Base-by-base conservation (phyloP, 2,113 vertebrate species). In the Solenodon paradoxus region DNA sequence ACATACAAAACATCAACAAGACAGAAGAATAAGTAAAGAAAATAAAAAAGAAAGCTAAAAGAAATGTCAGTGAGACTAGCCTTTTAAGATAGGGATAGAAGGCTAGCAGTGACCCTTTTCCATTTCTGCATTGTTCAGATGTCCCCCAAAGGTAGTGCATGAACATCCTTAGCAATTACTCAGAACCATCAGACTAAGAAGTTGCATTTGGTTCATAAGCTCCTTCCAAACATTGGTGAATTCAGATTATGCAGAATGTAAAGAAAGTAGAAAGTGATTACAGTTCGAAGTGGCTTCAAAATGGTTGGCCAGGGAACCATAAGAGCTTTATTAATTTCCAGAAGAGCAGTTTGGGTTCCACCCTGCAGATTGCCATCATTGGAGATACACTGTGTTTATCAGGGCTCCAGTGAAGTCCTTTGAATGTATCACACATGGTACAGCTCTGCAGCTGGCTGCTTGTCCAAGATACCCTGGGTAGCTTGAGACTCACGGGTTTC, bases 21-120 rank as follows among this genome's bases (percentile, higher is more conserved):
- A 16, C n/a, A 22, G 13, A 69, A 92, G 51, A 40, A 7, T 64
- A 93, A 59, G 53, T 55, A 30, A 95, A 42, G 57, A 24, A 84
- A 68, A 19, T 8, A 28, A 59, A 57, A 53, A 89, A 45, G 51
- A 59, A 84, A 90, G 68, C 28, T 15, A 74, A 85, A 77, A 26
- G 59, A 51, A 78, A 49, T 88, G 49, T 20, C 5, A 2, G 0
- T 1, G 47, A 51, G 24, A 12, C 45, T 30, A 16, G 22, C 59
- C 24, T 38, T 79, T 75, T 55, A 32, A 20, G 47, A 35, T 13
- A 26, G 7, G 32, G 15, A 6, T 5, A 1, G 15, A 42, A 40
- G 66, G 51, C 1, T 22, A 26, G 22, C 8, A n/a, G 1, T 32
- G 61, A 19, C 49, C n/a, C 49, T 69, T 69, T 45, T 66, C 22